Percentiles rank a stretch among this genome's conserved stretches.
Evolutionary conservation across 2,888 invertebrate species (phyloP).

Genomic region (Dicranocentrus wangi): DNA sequence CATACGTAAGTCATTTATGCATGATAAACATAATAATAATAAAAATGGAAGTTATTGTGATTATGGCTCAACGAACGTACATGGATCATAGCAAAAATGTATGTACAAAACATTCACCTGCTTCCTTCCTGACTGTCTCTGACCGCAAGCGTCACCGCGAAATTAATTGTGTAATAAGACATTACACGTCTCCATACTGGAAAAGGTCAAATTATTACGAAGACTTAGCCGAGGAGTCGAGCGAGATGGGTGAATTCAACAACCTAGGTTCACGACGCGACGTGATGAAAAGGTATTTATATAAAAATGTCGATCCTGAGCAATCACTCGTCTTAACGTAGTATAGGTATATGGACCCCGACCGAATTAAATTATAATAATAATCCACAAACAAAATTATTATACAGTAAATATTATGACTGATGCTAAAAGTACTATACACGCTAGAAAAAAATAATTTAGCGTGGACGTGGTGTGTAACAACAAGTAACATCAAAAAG

Average conservation of each 20-base stretch:
- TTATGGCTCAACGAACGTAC: slow-evolving; percentile 48
- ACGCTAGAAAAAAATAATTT: background rate
- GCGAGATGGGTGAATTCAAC: slow-evolving; percentile 32
- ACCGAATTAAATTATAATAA: background rate
- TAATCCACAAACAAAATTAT: slow-evolving; percentile 2
- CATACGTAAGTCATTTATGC: too few relatives aligned
- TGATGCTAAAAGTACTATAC: background rate
- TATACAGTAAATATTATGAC: slow-evolving; percentile 5
- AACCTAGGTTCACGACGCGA: background rate
- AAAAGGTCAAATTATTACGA: too few relatives aligned
- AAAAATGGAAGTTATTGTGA: background rate
- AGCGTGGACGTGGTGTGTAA: too few relatives aligned
- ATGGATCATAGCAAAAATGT: slow-evolving; percentile 57
- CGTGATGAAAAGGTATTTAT: slow-evolving; percentile 27
- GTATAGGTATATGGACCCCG: too few relatives aligned
- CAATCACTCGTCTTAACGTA: background rate
- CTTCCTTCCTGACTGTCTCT: background rate
- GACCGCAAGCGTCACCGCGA: background rate
- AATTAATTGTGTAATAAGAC: too few relatives aligned
- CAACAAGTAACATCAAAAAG: too few relatives aligned
- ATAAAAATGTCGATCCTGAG: slow-evolving; percentile 37
- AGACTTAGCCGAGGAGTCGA: too few relatives aligned
- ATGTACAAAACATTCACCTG: slow-evolving; percentile 55
- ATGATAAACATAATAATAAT: too few relatives aligned
- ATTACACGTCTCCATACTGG: too few relatives aligned